phyloP scores from a whole-genome alignment of 2,797 vertebrate species.

The Onychomys torridus region DNA sequence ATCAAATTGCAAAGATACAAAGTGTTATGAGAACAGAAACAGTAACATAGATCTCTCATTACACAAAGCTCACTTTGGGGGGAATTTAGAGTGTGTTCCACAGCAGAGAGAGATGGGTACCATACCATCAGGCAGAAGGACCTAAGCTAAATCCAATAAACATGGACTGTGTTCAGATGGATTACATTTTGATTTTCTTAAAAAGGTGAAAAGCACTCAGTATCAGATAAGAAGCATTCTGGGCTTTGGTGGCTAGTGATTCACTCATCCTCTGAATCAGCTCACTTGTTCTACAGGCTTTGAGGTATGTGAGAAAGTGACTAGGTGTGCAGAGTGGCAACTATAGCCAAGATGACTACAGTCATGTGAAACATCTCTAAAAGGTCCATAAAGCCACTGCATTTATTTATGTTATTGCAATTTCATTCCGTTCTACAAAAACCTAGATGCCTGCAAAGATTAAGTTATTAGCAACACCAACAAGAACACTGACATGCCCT shows the following conservation, averaged over 20 bases:
- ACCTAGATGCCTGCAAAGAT: background rate
- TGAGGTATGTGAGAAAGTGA: background rate
- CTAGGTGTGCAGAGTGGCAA: too few species aligned
- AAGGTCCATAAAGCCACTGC: background rate
- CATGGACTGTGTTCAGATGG: too few species aligned
- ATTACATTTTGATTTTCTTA: background rate
- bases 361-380: background rate
- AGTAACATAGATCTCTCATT: background rate
- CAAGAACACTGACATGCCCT: background rate
- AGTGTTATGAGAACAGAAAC: background rate
- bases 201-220: background rate
- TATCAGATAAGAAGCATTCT: background rate
- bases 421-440: background rate
- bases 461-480: background rate
- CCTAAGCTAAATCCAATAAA: background rate
- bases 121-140: background rate
- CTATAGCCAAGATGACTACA: background rate
- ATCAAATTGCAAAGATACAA: background rate
- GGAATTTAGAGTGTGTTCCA: background rate
- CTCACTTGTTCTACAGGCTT: background rate
- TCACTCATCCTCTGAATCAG: too few species aligned
- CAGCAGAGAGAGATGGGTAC: background rate
- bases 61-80: background rate
- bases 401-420: background rate
- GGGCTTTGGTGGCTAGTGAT: background rate